Base-by-base conservation (phyloP, 2,113 vertebrate species). In the Centropus unirufus region DNA sequence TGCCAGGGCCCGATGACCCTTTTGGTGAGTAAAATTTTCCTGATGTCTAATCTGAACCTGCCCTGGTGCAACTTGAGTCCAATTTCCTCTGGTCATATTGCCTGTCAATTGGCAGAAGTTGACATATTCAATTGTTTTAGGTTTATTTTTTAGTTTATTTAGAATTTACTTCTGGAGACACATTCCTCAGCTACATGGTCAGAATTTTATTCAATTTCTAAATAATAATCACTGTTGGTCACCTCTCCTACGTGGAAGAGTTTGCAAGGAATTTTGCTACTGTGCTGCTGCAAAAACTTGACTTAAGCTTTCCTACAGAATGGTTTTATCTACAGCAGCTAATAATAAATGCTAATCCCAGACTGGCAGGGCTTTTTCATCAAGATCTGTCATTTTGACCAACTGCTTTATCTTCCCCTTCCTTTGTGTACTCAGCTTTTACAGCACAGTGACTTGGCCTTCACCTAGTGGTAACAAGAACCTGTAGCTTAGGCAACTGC, bases 391-490 rank as follows among this genome's bases (percentile, higher is more conserved):
- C 6, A 0, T 76, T 92, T 73, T 79, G 46, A 17, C 22, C 46
- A 73, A 32, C 36, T 64, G 18, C 36, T 78, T 89, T 85, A 62
- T 58, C 40, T 52, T 89, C 27, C 58, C 39, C 47, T 92, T 81
- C 36, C 61, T 82, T 66, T 75, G 27, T 64, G n/a, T 57, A 19
- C 74, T 12, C n/a, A 63, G 0, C 15, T 72, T 36, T 36, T 68
- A 13, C 4, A 67, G 39, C 42, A 14, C 76, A 51, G n/a, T 12
- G 40, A 23, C 40, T 74, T 55, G 87, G 80, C 36, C 44, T 49
- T 92, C 0, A 0, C 24, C n/a, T 44, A 11, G 3, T 1, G 1
- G 27, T 40, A 23, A 32, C 47, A 64, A 22, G 67, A 83, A 11
- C 57, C 40, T 39, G 6, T 54, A 36, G 54, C 27, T 73, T 26